Evolutionary conservation across 2,888 invertebrate genomes (phyloP), one percentile per base, ranked within the genome.

Genomic region (Caenorhabditis sp.): DNA sequence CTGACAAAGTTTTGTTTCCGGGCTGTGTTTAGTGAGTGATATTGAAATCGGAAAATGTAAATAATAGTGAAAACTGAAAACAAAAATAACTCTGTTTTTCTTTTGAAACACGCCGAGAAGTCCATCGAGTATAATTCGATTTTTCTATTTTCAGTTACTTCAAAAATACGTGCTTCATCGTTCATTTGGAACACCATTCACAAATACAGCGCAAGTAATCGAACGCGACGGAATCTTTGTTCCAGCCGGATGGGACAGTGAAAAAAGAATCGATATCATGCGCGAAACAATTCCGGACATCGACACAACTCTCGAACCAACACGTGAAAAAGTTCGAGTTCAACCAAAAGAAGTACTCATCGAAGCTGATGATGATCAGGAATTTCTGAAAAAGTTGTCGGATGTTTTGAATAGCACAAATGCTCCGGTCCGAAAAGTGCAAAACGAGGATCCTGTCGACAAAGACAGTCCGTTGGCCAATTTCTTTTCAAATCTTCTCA

Each of bases 211-310:
- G 4, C 83, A 85, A 66, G 78, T 86, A 53, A 85, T 87, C 21
- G 86, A 86, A 57, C 76, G 83, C 49, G 84, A 86, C 51, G 69
- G 76, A 19, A 76, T 87, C 31, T 84, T 87, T 63, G 81, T 86
- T 8, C 86, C 86, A 6, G 81, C 86, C 23, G 86, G 86, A 5
- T 86, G 86, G 86, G 86, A 86, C 66, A 76, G 81, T 6, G 80
- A 83, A 53, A 81, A 83, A 63, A 86, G 87, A 70, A 81, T 87
- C 58, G 69, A 73, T 43, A 73, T 73, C 27, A 68, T 69, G 31
- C 62, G 69, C n/a, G 75, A 78, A 58, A 75, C 76, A 1, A 67
- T 79, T 43, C 68, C 69, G 2, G 82, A 82, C 63, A 62, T 65
- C 1, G 82, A 82, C 36, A 62, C 70, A 2, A 66, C 76, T 14